A percentile compares a stretch with the other conserved stretches of the same genome.
Conservation (phyloP, 2,888 invertebrate genomes). For the Ennomos erosarius region DNA sequence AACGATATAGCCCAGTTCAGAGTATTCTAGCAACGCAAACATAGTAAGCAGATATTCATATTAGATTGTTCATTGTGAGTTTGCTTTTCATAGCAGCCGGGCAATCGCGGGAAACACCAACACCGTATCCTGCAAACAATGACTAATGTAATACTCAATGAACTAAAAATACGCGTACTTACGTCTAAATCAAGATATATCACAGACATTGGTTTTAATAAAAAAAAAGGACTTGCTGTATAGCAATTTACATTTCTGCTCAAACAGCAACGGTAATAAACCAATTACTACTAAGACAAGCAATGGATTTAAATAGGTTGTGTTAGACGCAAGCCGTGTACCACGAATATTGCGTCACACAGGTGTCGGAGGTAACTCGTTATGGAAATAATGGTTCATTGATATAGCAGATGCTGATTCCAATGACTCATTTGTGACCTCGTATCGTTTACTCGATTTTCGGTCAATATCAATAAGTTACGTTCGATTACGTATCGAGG, state of each 20-base stretch:
- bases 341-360: conserved; percentile 41
- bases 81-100: conserved; percentile 19
- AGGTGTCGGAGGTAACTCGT: conserved; percentile 49
- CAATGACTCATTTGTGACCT: conserved; percentile 59
- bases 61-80: conserved; percentile 17
- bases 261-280: background rate
- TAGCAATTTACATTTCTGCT: conserved; percentile 2
- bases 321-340: conserved; percentile 5
- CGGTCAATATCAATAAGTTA: conserved; percentile 34
- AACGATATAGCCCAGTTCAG: conserved; percentile 33
- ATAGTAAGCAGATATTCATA: conserved; percentile 8
- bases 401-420: conserved; percentile 51
- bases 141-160: conserved; percentile 35
- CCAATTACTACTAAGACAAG: conserved; percentile 11
- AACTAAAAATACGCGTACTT: conserved; percentile 40
- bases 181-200: conserved; percentile 50
- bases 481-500: conserved; percentile 20
- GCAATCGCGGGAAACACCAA: conserved; percentile 53
- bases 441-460: conserved; percentile 38
- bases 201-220: conserved; percentile 55
- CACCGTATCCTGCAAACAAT: conserved; percentile 43
- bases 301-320: conserved; percentile 29
- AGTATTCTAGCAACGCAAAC: conserved; percentile 34
- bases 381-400: conserved; percentile 62
- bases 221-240: conserved; percentile 31